Base-by-base conservation (phyloP, 2,113 vertebrate species). In the Etheostoma spectabile region DNA sequence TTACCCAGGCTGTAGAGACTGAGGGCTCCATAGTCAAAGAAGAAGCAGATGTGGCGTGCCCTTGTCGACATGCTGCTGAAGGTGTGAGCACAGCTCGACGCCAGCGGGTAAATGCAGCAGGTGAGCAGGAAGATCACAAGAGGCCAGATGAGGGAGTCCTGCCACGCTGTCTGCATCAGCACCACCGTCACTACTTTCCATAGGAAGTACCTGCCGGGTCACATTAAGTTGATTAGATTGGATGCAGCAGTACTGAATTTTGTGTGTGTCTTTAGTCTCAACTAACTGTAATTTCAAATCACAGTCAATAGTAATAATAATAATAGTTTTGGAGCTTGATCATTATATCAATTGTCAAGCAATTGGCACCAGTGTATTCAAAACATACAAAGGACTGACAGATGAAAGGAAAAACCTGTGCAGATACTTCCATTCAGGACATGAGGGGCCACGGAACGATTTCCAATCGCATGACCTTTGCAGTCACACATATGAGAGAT, bases 81-180 rank as follows among this genome's bases (percentile, higher is more conserved):
- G 53, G 97, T 96, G 93, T 98, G 97, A 7, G 97, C 97, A 0
- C 94, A 95, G 93, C 96, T 96, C 46, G 97, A 98, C 0, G 96
- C 95, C 77, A 98, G 88, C 0, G 96, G 97, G 42, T 97, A 97
- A 38, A 96, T 72, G 66, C 96, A 96, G 87, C 96, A 96, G 15
- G 95, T 95, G 67, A 94, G 4, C 88, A 97, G 92, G 94, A 93
- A 96, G 27, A 95, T 84, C 8, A 97, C 71, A 74, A 96, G 84
- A 0, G 97, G 97, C 96, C 96, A 96, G 4, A 92, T 74, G 27
- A 92, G 95, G 11, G 93, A 62, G 69, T 97, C 96, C 45, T 85
- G 88, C 92, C 88, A 93, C 0, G 81, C 92, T 5, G 93, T 92
- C 73, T 93, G 92, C 30, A 93, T 92, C 64, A 62, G 72, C 63